Base-by-base conservation (phyloP, 2,888 invertebrate genomes). In the Agriotes lineatus region DNA sequence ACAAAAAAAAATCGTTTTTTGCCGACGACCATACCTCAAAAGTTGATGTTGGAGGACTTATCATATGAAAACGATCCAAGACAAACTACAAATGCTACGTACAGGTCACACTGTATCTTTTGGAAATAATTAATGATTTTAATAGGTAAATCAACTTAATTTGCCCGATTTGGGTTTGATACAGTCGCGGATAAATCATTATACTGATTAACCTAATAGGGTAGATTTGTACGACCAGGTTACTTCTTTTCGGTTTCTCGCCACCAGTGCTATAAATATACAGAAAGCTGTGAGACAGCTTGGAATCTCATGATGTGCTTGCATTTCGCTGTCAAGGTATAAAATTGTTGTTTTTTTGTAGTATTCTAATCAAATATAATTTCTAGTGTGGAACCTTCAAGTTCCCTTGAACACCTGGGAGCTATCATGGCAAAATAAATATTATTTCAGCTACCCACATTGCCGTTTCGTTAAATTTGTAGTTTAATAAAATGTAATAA, bases 331-430 rank as follows among this genome's bases (percentile, higher is more conserved):
- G 65, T 61, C 42, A 67, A 62, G 65, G 72, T 72, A 25, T 25
- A n/a, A 59, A n/a, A n/a, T n/a, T n/a, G n/a, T 25, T 5, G 7
- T 25, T 25, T 25, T 5, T 25, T n/a, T n/a, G n/a, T n/a, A n/a
- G n/a, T n/a, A 37, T 37, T 68, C 64, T 7, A 50, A 65, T 69
- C 72, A 25, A 25, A 25, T 72, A 63, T 39, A 3, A 14, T 48
- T 78, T 81, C 72, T 59, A 81, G 81, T 81, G 81, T 67, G 72
- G 77, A 25, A 74, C 77, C 19, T 81, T 80, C 61, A 72, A 73
- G 35, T 81, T 76, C 66, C 80, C 81, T 5, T 81, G 73, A 65
- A 45, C 1, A 12, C 7, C 3, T 25, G 3, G 25, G n/a, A 37
- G 14, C 14, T n/a, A 39, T 39, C n/a, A n/a, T n/a, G n/a, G n/a